Evolutionary conservation across 2,797 vertebrate genomes (phyloP), one percentile per base, ranked within the genome.

Genomic region (Cetoscarus ocellatus): DNA sequence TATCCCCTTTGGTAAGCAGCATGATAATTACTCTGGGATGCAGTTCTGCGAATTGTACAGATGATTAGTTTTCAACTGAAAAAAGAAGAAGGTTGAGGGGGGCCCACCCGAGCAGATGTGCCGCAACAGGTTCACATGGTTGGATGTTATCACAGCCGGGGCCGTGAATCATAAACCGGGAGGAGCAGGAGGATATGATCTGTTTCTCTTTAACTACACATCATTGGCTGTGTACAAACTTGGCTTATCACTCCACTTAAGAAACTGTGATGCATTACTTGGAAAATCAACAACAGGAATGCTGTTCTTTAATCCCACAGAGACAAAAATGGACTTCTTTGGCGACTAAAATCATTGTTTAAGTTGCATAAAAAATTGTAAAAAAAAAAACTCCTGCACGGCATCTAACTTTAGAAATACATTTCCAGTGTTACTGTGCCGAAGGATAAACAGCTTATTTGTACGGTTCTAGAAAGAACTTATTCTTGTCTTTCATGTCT

Each of bases 21-120:
- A 64, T 73, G 82, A 84, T 92, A 86, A 92, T 92, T 91, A 90
- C 75, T 73, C 82, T 53, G 88, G 77, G 87, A 87, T 77, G 82
- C 75, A 70, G 77, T 69, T 78, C 77, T 86, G 85, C 70, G 53
- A 80, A 69, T 74, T 13, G 53, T 64, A 80, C 80, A 85, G 80
- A 85, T 74, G 79, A 88, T 87, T 88, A 69, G 78, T 77, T 82
- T 73, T 75, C 39, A 56, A 62, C 74, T 39, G 67, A 73, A 50
- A 45, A 11, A 17, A n/a, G 18, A 2, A 27, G 27, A 27, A 27
- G 27, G 27, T 27, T 71, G 69, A 76, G 76, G 75, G 62, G 62
- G 84, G 77, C 80, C 79, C 86, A 83, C 84, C 58, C 43, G 39
- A 83, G 73, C 84, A 87, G 84, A 87, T 84, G 89, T 81, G 79